A percentile compares a stretch with the other conserved stretches of the same genome.
phyloP scores from a whole-genome alignment of 2,888 invertebrate species.

The Perithous albicinctus region DNA sequence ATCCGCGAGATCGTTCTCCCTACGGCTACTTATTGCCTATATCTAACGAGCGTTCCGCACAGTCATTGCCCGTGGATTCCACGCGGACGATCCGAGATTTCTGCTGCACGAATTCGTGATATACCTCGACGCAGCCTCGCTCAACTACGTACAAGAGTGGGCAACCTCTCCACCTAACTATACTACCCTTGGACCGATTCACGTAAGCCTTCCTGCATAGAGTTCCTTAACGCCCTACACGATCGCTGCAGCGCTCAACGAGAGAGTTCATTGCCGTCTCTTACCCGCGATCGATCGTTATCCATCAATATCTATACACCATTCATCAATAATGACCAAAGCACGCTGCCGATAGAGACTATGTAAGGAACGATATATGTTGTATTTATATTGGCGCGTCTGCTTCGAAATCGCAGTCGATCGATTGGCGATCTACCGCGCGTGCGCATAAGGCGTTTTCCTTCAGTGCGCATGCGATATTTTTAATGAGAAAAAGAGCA shows the following conservation, averaged over 20 bases:
- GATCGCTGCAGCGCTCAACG: not conserved
- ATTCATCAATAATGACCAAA: conserved; percentile 7
- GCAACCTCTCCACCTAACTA: conserved; percentile 14
- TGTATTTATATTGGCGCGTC: too few relatives aligned
- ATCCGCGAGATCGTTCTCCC: conserved; percentile 67
- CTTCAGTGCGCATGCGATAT: too few relatives aligned
- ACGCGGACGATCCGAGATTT: conserved; percentile 52
- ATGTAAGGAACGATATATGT: too few relatives aligned
- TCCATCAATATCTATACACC: not conserved
- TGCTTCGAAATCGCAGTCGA: too few relatives aligned
- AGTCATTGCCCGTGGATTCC: conserved; percentile 65
- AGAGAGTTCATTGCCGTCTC: not conserved
- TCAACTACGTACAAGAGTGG: conserved; percentile 11
- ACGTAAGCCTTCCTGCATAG: conserved; percentile 8
- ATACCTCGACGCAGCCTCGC: conserved; percentile 10
- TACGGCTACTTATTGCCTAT: conserved; percentile 63
- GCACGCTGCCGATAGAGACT: not conserved
- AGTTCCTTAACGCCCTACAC: not conserved
- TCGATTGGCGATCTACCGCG: too few relatives aligned
- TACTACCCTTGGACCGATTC: conserved; percentile 19
- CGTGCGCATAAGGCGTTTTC: too few relatives aligned
- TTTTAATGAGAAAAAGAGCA: too few relatives aligned
- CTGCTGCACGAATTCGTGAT: conserved; percentile 40
- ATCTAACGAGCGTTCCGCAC: conserved; percentile 64
- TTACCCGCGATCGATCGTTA: not conserved